phyloP scores from a whole-genome alignment of 2,113 vertebrate species.

The Saccopteryx leptura region DNA sequence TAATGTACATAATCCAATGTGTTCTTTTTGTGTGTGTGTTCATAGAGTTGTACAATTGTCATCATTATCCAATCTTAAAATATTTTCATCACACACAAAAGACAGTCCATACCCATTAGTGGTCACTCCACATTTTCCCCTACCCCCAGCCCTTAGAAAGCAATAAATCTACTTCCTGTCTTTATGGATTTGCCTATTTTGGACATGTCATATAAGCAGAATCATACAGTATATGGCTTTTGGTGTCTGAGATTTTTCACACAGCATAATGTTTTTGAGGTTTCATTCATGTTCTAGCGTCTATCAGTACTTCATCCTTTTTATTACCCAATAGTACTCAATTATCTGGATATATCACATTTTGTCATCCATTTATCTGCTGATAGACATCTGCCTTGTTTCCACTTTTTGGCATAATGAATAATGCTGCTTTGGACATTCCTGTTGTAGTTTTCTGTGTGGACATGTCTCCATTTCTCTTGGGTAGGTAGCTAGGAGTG shows the following conservation, averaged over 20 bases:
- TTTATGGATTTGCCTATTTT: slow-evolving; percentile 4
- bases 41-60: slow-evolving; percentile 13
- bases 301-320: slow-evolving; percentile 42
- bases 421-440: slow-evolving; percentile 19
- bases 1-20: slow-evolving; percentile 29
- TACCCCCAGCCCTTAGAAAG: neutral
- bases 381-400: slow-evolving; percentile 32
- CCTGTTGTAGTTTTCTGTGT: slow-evolving; percentile 22
- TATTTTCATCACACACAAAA: slow-evolving; percentile 24
- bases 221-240: neutral
- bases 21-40: neutral
- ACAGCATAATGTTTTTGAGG: slow-evolving; percentile 14
- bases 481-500: neutral
- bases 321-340: slow-evolving; percentile 17
- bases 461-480: slow-evolving; percentile 58
- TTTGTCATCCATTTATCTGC: neutral
- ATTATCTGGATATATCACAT: neutral
- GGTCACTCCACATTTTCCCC: neutral
- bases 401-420: neutral
- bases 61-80: slow-evolving; percentile 26
- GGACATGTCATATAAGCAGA: neutral
- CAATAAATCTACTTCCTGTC: slow-evolving; percentile 40
- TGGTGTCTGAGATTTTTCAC: slow-evolving; percentile 52
- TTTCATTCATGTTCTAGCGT: slow-evolving; percentile 33
- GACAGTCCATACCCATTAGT: neutral